Conservation (phyloP, 2,113 vertebrate genomes). For the Steatornis caripensis region DNA sequence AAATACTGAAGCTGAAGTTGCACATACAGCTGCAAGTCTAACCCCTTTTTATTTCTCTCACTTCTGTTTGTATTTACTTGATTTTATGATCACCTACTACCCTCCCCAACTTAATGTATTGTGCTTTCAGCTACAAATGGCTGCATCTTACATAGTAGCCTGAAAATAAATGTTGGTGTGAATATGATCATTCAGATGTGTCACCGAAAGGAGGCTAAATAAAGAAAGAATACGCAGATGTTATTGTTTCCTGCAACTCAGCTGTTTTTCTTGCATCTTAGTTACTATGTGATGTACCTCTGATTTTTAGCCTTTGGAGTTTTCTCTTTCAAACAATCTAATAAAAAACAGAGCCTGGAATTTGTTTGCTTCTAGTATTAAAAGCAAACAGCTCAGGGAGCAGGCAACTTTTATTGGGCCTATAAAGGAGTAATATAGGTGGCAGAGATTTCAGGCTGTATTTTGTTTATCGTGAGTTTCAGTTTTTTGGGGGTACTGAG, state of each 20-base stretch:
- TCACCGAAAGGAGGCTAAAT: not conserved
- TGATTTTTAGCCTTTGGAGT: not conserved
- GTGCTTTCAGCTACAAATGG: not conserved
- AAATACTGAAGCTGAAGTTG: not conserved
- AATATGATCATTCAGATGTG: not conserved
- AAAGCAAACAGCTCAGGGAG: not conserved
- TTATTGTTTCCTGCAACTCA: not conserved
- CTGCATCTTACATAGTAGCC: not conserved
- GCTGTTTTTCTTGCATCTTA: not conserved
- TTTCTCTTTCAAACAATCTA: not conserved
- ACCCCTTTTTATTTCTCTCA: not conserved
- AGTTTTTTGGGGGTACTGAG: not conserved
- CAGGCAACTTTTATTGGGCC: not conserved
- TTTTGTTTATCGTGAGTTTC: not conserved
- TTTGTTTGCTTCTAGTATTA: slow-evolving; percentile 23
- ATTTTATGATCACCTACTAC: not conserved
- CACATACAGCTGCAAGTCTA: not conserved
- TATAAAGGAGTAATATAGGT: not conserved
- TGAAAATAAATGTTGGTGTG: not conserved
- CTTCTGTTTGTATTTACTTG: not conserved
- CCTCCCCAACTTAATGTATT: too few species aligned
- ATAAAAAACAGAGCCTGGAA: not conserved
- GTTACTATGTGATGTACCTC: not conserved
- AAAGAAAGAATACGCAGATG: not conserved
- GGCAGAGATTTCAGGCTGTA: not conserved